These are phyloP conservation scores for Merluccius polli DNA, from an alignment of 2,797 vertebrate genomes.

Conservation along the genomic window DNA sequence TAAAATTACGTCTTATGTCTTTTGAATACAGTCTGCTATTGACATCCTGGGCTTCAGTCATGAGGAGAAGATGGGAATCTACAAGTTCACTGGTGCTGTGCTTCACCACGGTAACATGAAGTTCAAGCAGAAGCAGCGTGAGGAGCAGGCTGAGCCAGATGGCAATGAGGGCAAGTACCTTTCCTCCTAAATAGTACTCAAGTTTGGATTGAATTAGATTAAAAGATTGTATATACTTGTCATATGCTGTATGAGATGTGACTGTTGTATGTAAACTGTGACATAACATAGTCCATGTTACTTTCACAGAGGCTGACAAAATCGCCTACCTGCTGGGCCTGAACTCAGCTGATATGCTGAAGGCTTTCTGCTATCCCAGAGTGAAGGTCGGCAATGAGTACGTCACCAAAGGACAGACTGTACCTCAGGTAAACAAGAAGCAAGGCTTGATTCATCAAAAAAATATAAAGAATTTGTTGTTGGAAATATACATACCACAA, in stretches of 20 bases:
- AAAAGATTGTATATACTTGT: background rate
- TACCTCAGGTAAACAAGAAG: conserved; percentile 21
- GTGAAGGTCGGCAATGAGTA: conserved; percentile 81
- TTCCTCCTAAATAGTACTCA: background rate
- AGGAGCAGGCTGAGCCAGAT: conserved; percentile 74
- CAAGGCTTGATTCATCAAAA: background rate
- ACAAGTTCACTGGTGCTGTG: conserved; percentile 75
- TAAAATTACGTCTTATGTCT: background rate
- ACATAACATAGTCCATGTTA: background rate
- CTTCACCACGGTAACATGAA: conserved; percentile 78
- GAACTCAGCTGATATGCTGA: conserved; percentile 26
- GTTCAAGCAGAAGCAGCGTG: conserved; percentile 78
- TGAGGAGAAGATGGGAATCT: conserved; percentile 73
- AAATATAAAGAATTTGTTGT: background rate
- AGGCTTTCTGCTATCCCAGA: conserved; percentile 73
- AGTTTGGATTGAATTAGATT: background rate
- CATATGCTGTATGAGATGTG: background rate
- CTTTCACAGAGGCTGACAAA: conserved; percentile 26
- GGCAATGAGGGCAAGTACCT: conserved; percentile 64
- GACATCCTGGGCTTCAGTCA: conserved; percentile 71
- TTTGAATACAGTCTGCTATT: conserved; percentile 64
- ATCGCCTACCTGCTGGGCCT: conserved; percentile 21
- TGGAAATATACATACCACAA: too few relatives aligned
- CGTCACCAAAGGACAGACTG: conserved; percentile 63
- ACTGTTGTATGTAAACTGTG: background rate